Evolutionary conservation across 2,797 vertebrate species (phyloP), one percentile per base, ranked within the genome.

Genomic region (Acanthis flammea): DNA sequence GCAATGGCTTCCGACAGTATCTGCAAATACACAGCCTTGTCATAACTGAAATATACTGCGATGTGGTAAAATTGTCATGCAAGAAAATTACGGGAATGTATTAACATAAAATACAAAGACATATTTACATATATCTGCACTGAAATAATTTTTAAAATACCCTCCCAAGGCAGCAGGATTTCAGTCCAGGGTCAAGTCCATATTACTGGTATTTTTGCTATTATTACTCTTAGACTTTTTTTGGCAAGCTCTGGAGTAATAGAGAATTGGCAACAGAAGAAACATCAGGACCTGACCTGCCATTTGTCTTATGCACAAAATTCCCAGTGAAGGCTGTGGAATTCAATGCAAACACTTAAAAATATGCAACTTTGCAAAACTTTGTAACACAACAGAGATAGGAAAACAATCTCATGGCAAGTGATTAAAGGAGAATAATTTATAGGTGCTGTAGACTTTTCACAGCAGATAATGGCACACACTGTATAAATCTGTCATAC

Each of bases 31-130:
- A 95, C 93, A 79, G 24, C 82, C 31, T 42, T 7, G 24, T 53
- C 60, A 4, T 72, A 91, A 95, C 75, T 86, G n/a, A 93, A 89
- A 83, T 60, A 65, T 10, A 60, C 48, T 18, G 77, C 60, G 94
- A 54, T 31, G 5, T 92, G 94, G 74, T 22, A 81, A 45, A 81
- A 63, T 28, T 47, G 45, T 83, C 96, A 97, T 97, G 97, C 96
- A 96, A 44, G 92, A 97, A 91, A 96, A 92, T 71, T 90, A 97
- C 92, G 87, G 92, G 74, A 93, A 88, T 57, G 84, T 88, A 75
- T 79, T 63, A 87, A 96, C 90, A 50, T 60, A 94, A 96, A 93
- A 68, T 84, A 93, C 93, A 86, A 88, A 90, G 82, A 71, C 48
- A 76, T 55, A 77, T 94, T 80, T 76, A 96, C 84, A 93, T 39